Base-by-base conservation (phyloP, 2,113 vertebrate species). In the Telmatochromis sp. region DNA sequence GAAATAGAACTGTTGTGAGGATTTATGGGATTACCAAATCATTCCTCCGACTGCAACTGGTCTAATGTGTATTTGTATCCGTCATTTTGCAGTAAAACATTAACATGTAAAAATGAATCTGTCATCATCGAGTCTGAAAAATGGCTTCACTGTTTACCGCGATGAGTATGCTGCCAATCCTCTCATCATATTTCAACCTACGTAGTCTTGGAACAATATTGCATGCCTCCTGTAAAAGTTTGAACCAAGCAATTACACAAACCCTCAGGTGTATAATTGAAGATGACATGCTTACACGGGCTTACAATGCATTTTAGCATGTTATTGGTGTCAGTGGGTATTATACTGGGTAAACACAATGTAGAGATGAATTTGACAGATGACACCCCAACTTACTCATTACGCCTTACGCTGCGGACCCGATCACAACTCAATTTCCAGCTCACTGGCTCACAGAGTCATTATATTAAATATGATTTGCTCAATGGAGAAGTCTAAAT, bases 281-380 rank as follows among this genome's bases (percentile, higher is more conserved):
- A 81, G 60, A 75, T 35, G 53, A 91, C 89, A 80, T 85, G 83
- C 84, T 90, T 87, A 85, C 80, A n/a, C 13, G 7, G 17, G 55
- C 80, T 65, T 60, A 26, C 51, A 75, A 40, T 89, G 60, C 79
- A 89, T 80, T 86, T 89, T 51, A 84, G 80, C 86, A 58, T 85
- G 87, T 85, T 86, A 81, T 31, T 54, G 42, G 81, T 78, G 87
- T 89, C 89, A 40, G 54, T 81, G 83, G 82, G 51, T 63, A 54
- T 26, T 42, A 13, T 78, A 86, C 85, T 86, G 57, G 49, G 73
- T 60, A 89, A 89, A 92, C 78, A 75, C 63, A 84, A 26, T 26
- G 47, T n/a, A 12, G 86, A 81, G 78, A 87, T 75, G 19, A 31
- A 92, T 90, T 89, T 92, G 87, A 94, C 82, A 81, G 91, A 93